Conservation (phyloP, 2,797 vertebrate genomes). For the Enteromius trimaculatus region DNA sequence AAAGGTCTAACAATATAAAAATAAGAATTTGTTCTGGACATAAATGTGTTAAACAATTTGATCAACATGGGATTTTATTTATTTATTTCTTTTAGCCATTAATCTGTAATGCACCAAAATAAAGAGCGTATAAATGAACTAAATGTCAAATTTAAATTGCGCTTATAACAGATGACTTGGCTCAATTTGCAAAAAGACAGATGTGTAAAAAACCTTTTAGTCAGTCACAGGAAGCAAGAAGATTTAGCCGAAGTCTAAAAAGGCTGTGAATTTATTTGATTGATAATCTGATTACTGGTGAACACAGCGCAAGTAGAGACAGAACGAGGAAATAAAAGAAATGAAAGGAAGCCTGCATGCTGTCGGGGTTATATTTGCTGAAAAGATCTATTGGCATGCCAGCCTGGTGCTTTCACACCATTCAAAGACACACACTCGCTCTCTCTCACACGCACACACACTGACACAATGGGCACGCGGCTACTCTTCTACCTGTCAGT, state of each 20-base stretch:
- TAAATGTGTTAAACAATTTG: neutral
- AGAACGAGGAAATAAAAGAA: conserved; percentile 24
- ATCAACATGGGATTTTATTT: neutral
- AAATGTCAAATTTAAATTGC: neutral
- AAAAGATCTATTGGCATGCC: conserved; percentile 52
- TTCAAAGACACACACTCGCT: conserved; percentile 33
- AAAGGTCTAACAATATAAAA: neutral
- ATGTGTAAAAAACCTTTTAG: neutral
- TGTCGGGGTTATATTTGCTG: conserved; percentile 33
- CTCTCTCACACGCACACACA: conserved; percentile 18
- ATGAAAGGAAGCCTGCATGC: conserved; percentile 38
- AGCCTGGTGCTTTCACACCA: conserved; percentile 48
- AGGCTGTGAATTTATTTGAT: conserved; percentile 33
- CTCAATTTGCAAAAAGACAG: neutral
- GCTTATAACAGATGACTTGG: neutral
- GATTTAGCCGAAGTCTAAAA: conserved; percentile 26
- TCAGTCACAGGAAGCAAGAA: conserved; percentile 34
- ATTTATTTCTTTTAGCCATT: neutral
- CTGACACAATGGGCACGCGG: conserved; percentile 58
- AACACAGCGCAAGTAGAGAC: conserved; percentile 27
- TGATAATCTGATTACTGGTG: conserved; percentile 46
- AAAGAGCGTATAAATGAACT: neutral
- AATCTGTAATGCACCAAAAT: neutral
- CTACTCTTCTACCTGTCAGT: conserved; percentile 56
- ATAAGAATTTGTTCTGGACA: neutral